phyloP scores from a whole-genome alignment of 53 echinoderm and acorn worm species.

The Holothuria leucospilota region DNA sequence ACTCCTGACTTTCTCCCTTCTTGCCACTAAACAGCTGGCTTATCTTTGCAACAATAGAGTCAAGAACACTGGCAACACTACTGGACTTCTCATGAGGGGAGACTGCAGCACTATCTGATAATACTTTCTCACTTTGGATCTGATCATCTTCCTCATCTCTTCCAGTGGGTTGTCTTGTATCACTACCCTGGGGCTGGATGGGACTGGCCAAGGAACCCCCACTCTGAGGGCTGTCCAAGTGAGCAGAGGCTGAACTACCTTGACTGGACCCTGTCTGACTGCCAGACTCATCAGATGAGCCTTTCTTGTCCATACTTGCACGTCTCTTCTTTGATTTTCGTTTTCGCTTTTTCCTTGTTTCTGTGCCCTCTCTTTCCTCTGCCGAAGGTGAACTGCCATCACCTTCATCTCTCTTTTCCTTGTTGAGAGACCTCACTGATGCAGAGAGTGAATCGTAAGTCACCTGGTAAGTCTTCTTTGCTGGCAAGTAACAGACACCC shows the following conservation, averaged over 20 bases:
- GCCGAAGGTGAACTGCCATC: not conserved
- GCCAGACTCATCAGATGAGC: not conserved
- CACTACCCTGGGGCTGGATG: no score
- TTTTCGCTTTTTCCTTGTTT: not conserved
- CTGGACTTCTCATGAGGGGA: not conserved
- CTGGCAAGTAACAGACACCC: constrained; percentile 87
- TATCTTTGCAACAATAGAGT: not conserved
- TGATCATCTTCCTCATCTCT: not conserved
- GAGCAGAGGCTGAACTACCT: not conserved
- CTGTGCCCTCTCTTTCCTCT: not conserved
- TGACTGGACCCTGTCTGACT: not conserved
- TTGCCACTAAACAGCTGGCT: not conserved
- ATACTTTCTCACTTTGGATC: not conserved
- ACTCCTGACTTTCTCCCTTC: not conserved
- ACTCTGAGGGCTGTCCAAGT: no score
- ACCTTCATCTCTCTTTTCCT: not conserved
- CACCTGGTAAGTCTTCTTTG: constrained; percentile 56
- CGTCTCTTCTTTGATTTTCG: constrained; percentile 7
- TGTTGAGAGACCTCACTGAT: not conserved
- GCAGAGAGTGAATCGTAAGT: not conserved
- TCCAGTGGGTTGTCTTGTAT: no score
- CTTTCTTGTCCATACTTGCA: not conserved
- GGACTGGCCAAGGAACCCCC: no score
- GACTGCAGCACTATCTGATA: not conserved
- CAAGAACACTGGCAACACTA: not conserved